These are phyloP conservation scores for Melipona quadrifasciata DNA, from an alignment of 1,140 invertebrate genomes.

Conservation along the genomic window DNA sequence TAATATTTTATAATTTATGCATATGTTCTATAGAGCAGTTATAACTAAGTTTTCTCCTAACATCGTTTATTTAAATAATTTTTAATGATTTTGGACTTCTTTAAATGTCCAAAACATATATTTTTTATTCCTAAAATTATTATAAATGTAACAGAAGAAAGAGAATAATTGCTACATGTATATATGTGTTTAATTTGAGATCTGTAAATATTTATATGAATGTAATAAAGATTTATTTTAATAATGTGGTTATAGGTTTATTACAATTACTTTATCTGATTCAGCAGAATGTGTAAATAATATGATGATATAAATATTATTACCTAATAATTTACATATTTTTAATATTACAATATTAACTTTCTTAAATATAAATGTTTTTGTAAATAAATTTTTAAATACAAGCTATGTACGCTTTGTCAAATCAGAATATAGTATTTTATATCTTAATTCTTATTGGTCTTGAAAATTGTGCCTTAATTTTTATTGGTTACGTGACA, in stretches of 20 bases:
- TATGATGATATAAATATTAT: not conserved
- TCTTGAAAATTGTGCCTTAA: not conserved
- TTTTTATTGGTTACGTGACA: not conserved
- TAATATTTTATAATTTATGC: slow-evolving; percentile 23
- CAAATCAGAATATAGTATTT: not conserved
- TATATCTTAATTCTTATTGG: not conserved
- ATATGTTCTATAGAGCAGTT: not conserved
- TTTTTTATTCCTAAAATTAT: slow-evolving; percentile 44
- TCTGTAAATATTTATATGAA: slow-evolving; percentile 64
- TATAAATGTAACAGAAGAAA: slow-evolving; percentile 23
- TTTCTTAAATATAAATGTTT: not conserved
- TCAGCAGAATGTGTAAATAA: not conserved
- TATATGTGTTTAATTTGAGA: slow-evolving; percentile 49
- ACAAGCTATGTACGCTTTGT: not conserved
- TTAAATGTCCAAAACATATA: slow-evolving; percentile 29
- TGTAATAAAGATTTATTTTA: slow-evolving; percentile 68
- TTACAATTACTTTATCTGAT: not conserved
- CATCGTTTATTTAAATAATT: slow-evolving; percentile 1
- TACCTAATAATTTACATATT: not conserved
- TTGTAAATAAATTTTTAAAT: not conserved
- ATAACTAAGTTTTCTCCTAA: slow-evolving; percentile 23
- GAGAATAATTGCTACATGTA: slow-evolving; percentile 51
- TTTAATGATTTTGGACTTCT: slow-evolving; percentile 17
- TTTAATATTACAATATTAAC: not conserved
- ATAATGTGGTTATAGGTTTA: slow-evolving; percentile 41